These are phyloP conservation scores for Paradoxurus hermaphroditus DNA, from an alignment of 2,113 vertebrate genomes.

Conservation along the genomic window DNA sequence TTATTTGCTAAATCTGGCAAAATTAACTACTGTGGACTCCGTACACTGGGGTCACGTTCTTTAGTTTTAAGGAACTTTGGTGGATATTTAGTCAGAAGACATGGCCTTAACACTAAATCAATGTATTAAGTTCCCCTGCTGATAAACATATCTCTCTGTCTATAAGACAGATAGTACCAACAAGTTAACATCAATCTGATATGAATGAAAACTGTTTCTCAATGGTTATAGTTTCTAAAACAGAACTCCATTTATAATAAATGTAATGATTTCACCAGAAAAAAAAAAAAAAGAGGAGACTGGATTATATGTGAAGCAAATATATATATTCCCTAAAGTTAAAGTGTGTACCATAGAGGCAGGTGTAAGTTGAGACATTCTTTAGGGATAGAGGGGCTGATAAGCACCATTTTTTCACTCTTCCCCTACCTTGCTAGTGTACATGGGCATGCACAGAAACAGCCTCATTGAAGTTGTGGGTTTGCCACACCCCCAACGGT, in stretches of 20 bases:
- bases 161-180: slow-evolving; percentile 81
- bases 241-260: slow-evolving; percentile 85
- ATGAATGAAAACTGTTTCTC: slow-evolving; percentile 85
- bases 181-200: slow-evolving; percentile 86
- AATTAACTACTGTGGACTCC: not conserved
- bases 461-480: not conserved
- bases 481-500: not conserved
- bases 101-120: slow-evolving; percentile 80
- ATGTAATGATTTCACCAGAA: slow-evolving; percentile 86
- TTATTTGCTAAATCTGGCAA: slow-evolving; percentile 44
- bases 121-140: slow-evolving; percentile 81
- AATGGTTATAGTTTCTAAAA: slow-evolving; percentile 85
- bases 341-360: not conserved
- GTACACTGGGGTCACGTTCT: slow-evolving; percentile 21
- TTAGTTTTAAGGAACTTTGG: slow-evolving; percentile 63
- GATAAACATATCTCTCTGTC: slow-evolving; percentile 76
- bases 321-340: not conserved
- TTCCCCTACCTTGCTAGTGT: not conserved
- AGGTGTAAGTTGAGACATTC: not conserved
- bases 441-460: not conserved
- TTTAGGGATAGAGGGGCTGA: not conserved
- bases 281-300: slow-evolving; percentile 50
- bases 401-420: not conserved
- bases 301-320: not conserved
- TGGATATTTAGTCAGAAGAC: slow-evolving; percentile 70